Conservation (phyloP, 1,140 invertebrate species). For the Drosophila eugracilis region DNA sequence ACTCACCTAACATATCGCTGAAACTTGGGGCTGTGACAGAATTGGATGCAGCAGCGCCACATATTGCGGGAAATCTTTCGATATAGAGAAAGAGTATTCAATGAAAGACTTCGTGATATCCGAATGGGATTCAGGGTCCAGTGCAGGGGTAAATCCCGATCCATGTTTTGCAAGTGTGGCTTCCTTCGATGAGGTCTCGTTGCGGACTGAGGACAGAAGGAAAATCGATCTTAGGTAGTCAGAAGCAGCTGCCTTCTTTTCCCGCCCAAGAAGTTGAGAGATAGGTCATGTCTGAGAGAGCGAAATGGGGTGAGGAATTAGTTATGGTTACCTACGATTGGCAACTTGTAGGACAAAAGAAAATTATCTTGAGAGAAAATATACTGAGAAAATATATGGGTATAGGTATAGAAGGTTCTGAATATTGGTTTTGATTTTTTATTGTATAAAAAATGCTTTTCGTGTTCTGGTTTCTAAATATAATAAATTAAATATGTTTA, state of each 20-base stretch:
- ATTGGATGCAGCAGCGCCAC: conserved; percentile 12
- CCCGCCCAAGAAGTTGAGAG: conserved; percentile 9
- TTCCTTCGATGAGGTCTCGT: conserved; percentile 21
- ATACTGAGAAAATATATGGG: neutral
- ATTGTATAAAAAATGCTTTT: no score
- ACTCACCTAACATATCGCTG: conserved; percentile 50
- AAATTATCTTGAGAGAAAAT: neutral
- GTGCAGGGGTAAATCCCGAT: conserved; percentile 12
- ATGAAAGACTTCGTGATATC: neutral
- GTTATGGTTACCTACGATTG: conserved; percentile 7
- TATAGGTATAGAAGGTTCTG: neutral
- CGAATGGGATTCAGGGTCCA: conserved; percentile 8
- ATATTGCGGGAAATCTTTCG: conserved; percentile 27
- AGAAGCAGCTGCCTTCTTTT: conserved; percentile 19
- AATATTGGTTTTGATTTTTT: neutral
- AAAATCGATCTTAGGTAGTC: conserved; percentile 13
- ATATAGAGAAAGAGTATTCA: conserved; percentile 7
- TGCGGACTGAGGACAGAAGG: conserved; percentile 4
- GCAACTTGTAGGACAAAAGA: neutral
- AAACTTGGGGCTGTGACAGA: conserved; percentile 45
- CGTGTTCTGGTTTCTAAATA: no score
- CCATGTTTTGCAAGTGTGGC: conserved; percentile 23
- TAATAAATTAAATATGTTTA: no score
- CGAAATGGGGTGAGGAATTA: neutral
- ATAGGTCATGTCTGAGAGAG: neutral